Evolutionary conservation across 2,797 vertebrate genomes (phyloP).

Genomic region (Lycodopsis pacificus): DNA sequence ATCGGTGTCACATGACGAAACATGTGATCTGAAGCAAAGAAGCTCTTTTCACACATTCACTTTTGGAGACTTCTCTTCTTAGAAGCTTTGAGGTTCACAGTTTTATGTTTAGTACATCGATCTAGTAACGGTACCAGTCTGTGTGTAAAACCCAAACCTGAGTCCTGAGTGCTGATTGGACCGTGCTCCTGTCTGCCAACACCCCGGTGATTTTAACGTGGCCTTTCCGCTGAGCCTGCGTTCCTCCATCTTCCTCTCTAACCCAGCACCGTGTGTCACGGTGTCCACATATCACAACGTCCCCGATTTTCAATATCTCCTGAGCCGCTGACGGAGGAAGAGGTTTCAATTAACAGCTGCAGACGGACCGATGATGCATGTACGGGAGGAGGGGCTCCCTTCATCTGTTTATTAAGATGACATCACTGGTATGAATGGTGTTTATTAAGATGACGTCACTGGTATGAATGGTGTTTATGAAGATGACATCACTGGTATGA

Average conservation of each 20-base stretch:
- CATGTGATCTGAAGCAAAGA: neutral
- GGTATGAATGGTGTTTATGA: too few relatives aligned
- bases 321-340: slow-evolving; percentile 36
- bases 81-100: too few relatives aligned
- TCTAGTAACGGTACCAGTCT: too few relatives aligned
- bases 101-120: too few relatives aligned
- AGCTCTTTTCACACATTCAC: neutral
- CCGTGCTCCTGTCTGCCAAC: slow-evolving; percentile 36
- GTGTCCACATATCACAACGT: slow-evolving; percentile 71
- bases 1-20: slow-evolving; percentile 2
- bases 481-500: too few relatives aligned
- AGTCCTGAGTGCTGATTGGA: neutral
- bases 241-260: slow-evolving; percentile 40
- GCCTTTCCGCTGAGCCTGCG: slow-evolving; percentile 53
- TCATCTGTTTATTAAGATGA: too few relatives aligned
- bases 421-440: neutral
- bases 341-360: slow-evolving; percentile 51
- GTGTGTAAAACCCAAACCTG: neutral
- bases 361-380: slow-evolving; percentile 42
- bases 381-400: neutral
- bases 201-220: slow-evolving; percentile 38
- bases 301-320: slow-evolving; percentile 6
- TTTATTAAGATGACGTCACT: too few relatives aligned
- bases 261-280: slow-evolving; percentile 48
- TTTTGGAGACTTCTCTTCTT: too few relatives aligned